Conservation (phyloP, 2,797 vertebrate genomes). For the Calcarius lapponicus region DNA sequence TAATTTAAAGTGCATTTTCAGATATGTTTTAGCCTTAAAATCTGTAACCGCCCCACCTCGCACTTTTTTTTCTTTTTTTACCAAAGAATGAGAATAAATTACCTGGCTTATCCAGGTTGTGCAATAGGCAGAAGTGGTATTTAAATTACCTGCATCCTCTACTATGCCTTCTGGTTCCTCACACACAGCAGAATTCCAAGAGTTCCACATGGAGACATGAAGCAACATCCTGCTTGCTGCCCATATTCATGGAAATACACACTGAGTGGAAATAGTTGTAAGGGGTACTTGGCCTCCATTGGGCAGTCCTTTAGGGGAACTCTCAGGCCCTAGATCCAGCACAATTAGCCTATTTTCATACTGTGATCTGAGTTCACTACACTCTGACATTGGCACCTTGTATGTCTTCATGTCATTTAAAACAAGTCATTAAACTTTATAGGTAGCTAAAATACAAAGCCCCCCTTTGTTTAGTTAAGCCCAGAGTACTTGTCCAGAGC, state of each 20-base stretch:
- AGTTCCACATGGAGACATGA: neutral
- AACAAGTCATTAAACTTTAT: neutral
- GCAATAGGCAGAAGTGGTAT: neutral
- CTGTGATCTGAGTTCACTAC: neutral
- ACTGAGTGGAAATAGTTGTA: neutral
- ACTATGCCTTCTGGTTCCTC: neutral
- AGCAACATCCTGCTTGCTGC: neutral
- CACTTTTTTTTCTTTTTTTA: neutral
- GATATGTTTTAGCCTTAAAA: neutral
- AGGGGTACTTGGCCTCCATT: neutral
- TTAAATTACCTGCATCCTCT: neutral
- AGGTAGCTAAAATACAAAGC: neutral
- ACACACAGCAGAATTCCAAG: neutral
- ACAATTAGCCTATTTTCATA: neutral
- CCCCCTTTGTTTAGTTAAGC: neutral
- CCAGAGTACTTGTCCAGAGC: neutral
- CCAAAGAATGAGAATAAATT: neutral
- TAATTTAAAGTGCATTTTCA: neutral
- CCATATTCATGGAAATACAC: neutral
- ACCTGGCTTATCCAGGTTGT: neutral
- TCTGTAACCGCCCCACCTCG: neutral
- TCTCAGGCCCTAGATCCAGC: neutral
- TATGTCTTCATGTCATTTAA: neutral
- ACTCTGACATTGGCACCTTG: neutral
- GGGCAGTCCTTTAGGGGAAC: neutral